Percentiles rank a stretch among this genome's conserved stretches.
Conservation (phyloP, 35 echinoderm and acorn worm genomes). For the Lytechinus variegatus region DNA sequence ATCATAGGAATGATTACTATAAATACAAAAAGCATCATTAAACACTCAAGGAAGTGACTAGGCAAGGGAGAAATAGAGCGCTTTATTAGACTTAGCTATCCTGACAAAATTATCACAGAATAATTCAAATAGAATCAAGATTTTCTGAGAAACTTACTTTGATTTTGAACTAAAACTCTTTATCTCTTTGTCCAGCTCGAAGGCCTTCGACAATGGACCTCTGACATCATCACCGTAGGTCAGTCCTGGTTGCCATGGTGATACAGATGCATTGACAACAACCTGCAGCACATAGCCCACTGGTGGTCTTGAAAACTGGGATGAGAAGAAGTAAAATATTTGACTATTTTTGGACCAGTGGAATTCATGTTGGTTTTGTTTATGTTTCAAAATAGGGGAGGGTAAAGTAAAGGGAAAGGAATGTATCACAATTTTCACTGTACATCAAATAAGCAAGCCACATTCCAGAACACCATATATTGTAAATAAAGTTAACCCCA, state of each 20-base stretch:
- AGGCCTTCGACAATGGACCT: slow-evolving; percentile 79
- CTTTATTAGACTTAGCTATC: neutral
- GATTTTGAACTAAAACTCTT: slow-evolving; percentile 64
- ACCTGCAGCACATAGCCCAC: slow-evolving; percentile 91
- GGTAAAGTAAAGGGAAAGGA: too few species aligned
- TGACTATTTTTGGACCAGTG: neutral
- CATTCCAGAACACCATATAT: too few species aligned
- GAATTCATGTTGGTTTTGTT: too few species aligned
- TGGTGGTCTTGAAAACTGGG: slow-evolving; percentile 87
- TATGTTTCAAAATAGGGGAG: too few species aligned
- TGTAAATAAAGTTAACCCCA: too few species aligned
- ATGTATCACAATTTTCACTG: too few species aligned
- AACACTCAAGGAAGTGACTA: too few species aligned
- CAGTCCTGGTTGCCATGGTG: slow-evolving; percentile 88
- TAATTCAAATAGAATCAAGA: neutral
- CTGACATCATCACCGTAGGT: slow-evolving; percentile 84
- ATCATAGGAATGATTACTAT: too few species aligned
- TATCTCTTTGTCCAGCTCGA: slow-evolving; percentile 84
- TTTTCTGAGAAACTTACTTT: slow-evolving; percentile 61
- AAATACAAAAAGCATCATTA: too few species aligned
- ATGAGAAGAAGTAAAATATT: neutral
- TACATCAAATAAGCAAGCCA: too few species aligned
- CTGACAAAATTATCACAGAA: neutral
- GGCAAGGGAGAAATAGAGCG: neutral
- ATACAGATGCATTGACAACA: slow-evolving; percentile 87